These are phyloP conservation scores for Pyrrhia umbra DNA, from an alignment of 2,888 invertebrate species.

Conservation along the genomic window DNA sequence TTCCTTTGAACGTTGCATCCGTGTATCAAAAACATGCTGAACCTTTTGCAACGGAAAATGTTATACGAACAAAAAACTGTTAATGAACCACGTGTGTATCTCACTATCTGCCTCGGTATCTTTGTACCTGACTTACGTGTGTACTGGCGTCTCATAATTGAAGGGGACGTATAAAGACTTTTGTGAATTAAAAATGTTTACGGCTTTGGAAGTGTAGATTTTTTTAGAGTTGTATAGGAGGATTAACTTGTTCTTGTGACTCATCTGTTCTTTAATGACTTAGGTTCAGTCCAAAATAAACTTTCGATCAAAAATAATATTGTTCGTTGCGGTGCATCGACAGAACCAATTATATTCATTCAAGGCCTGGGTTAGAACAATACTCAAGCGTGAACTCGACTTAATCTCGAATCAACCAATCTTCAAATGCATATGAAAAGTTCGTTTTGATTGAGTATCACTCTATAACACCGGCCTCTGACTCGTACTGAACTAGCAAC, in stretches of 20 bases:
- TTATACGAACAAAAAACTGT: constrained; percentile 60
- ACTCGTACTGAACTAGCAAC: not conserved
- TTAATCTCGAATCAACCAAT: too few relatives aligned
- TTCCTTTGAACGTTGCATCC: constrained; percentile 76
- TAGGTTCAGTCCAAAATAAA: too few relatives aligned
- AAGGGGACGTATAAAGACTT: constrained; percentile 42
- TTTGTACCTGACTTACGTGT: constrained; percentile 4
- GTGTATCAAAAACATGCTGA: constrained; percentile 64
- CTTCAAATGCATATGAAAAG: too few relatives aligned
- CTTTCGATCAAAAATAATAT: too few relatives aligned
- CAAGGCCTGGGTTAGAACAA: too few relatives aligned
- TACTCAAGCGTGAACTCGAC: too few relatives aligned
- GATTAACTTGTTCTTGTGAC: not conserved
- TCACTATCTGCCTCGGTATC: constrained; percentile 35
- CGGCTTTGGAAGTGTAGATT: not conserved
- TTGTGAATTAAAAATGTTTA: constrained; percentile 5
- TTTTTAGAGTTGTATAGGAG: not conserved
- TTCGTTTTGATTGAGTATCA: too few relatives aligned
- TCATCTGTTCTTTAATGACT: not conserved
- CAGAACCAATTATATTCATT: too few relatives aligned
- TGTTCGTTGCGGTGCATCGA: too few relatives aligned
- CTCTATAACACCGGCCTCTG: not conserved
- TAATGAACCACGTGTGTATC: constrained; percentile 65
- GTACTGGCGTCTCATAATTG: constrained; percentile 55
- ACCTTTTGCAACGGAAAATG: constrained; percentile 64